Percentiles rank a stretch among this genome's conserved stretches.
Evolutionary conservation across 2,113 vertebrate genomes (phyloP).

Genomic region (Ctenodactylus gundi): DNA sequence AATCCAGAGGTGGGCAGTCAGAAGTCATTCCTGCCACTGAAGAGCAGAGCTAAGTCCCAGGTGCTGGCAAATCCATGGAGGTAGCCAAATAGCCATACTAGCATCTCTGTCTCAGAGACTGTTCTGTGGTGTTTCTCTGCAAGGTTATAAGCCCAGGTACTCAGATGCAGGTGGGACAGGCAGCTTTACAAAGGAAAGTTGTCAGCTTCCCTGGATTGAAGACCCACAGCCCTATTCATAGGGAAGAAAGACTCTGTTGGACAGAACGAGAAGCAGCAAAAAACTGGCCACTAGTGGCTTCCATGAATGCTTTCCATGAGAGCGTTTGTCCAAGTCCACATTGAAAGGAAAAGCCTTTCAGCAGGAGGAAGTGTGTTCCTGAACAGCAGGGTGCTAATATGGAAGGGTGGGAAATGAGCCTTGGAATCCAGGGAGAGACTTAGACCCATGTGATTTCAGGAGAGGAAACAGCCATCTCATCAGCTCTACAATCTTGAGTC

Average conservation of each 20-base stretch:
- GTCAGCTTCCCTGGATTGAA: not conserved
- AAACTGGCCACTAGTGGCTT: not conserved
- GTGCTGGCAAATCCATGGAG: not conserved
- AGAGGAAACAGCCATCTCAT: not conserved
- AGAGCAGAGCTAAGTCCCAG: not conserved
- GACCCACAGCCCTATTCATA: not conserved
- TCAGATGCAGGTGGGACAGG: not conserved
- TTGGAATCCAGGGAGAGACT: not conserved
- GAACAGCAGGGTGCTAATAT: not conserved
- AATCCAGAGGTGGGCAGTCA: not conserved
- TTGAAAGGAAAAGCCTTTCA: not conserved
- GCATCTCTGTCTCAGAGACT: not conserved
- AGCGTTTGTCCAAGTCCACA: not conserved
- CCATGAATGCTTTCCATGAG: too few relatives aligned
- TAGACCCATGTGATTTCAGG: too few relatives aligned
- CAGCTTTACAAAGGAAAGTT: not conserved
- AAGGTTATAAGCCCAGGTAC: too few relatives aligned
- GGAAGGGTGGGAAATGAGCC: too few relatives aligned
- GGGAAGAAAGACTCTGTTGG: not conserved
- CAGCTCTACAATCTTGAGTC: too few relatives aligned
- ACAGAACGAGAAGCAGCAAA: not conserved
- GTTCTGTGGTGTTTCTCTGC: not conserved
- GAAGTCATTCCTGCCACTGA: not conserved
- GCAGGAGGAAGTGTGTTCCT: fast-evolving
- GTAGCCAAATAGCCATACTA: too few relatives aligned